phyloP scores from a whole-genome alignment of 2,888 invertebrate genomes.

The Pristionchus mayeri region DNA sequence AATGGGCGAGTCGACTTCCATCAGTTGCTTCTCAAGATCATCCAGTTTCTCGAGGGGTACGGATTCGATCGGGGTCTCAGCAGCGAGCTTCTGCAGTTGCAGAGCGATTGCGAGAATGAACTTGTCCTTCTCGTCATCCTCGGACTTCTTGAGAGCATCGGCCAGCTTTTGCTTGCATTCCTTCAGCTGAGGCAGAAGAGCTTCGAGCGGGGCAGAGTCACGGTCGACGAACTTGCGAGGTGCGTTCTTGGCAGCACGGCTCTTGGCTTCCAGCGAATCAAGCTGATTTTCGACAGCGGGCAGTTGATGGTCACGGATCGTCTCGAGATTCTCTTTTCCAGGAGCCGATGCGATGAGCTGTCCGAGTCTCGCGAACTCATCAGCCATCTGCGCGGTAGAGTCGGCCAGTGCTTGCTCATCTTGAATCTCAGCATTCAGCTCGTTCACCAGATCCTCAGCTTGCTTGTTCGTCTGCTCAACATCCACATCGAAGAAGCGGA shows the following conservation, averaged over 20 bases:
- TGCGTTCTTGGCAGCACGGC: slow-evolving; percentile 37
- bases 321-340: slow-evolving; percentile 37
- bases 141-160: slow-evolving; percentile 33
- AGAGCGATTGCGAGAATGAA: slow-evolving; percentile 36
- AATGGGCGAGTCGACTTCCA: slow-evolving; percentile 51
- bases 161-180: slow-evolving; percentile 16
- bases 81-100: slow-evolving; percentile 17
- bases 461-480: slow-evolving; percentile 64
- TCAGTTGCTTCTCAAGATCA: slow-evolving; percentile 54
- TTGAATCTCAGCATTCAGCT: not conserved
- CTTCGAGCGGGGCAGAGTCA: not conserved
- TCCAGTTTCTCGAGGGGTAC: slow-evolving; percentile 34
- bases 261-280: slow-evolving; percentile 29
- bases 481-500: slow-evolving; percentile 68
- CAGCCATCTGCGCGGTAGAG: slow-evolving; percentile 57
- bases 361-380: slow-evolving; percentile 54
- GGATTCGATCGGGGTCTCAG: not conserved
- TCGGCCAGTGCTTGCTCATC: slow-evolving; percentile 56
- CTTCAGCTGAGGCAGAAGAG: not conserved
- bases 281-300: slow-evolving; percentile 24
- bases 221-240: slow-evolving; percentile 34
- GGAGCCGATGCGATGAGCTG: slow-evolving; percentile 30
- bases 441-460: slow-evolving; percentile 54
- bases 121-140: slow-evolving; percentile 43
- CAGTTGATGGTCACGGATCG: slow-evolving; percentile 16